phyloP scores from a whole-genome alignment of 1,140 invertebrate genomes.

The Penaeus japonicus region DNA sequence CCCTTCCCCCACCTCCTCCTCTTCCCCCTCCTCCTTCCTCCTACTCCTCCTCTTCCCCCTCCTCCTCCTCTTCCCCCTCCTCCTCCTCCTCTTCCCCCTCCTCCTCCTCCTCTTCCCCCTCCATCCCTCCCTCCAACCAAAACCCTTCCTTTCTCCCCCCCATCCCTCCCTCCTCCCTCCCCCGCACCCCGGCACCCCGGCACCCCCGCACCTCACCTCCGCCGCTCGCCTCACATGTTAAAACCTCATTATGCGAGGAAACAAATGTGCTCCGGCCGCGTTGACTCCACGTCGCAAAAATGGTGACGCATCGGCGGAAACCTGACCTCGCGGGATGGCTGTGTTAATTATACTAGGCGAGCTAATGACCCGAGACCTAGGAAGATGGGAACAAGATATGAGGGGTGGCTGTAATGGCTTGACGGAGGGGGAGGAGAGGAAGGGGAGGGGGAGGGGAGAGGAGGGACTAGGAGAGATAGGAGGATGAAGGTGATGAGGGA shows the following conservation, averaged over 20 bases:
- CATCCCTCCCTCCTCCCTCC: not conserved
- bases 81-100: not conserved
- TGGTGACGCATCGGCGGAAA: conserved; percentile 52
- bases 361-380: conserved; percentile 49
- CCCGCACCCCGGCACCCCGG: not conserved
- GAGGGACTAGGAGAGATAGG: not conserved
- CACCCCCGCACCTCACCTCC: not conserved
- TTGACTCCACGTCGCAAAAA: conserved; percentile 44
- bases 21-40: not conserved
- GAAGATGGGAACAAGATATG: conserved; percentile 46
- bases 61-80: not conserved
- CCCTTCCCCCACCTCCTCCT: too few relatives aligned
- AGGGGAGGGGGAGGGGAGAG: not conserved
- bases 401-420: conserved; percentile 31
- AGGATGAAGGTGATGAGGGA: not conserved
- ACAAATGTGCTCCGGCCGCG: conserved; percentile 38
- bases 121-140: not conserved
- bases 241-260: conserved; percentile 45
- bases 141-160: not conserved
- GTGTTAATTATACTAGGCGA: conserved; percentile 46
- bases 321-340: conserved; percentile 51
- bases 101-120: not conserved
- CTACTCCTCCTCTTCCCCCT: not conserved
- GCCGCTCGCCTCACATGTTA: not conserved
- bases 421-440: conserved; percentile 7